Conservation (phyloP, 1,140 invertebrate genomes). For the Rhyacophila brunnea region DNA sequence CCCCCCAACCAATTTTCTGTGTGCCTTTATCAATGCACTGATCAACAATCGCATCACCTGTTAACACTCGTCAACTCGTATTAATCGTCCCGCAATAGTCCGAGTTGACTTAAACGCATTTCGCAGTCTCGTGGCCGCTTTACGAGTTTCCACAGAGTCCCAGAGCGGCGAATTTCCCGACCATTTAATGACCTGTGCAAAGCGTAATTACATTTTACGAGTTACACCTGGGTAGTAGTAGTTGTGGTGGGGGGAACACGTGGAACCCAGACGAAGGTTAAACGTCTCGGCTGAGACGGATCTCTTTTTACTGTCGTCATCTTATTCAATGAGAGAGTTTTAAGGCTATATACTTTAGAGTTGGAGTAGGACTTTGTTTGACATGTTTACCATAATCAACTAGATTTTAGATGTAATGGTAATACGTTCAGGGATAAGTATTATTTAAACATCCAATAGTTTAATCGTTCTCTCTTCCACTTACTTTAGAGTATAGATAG, state of each 20-base stretch:
- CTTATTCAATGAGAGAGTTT: conserved; percentile 24
- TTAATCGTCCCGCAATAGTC: neutral
- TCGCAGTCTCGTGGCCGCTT: conserved; percentile 8
- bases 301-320: conserved; percentile 22
- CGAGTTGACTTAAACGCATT: neutral
- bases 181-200: conserved; percentile 37
- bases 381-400: no score
- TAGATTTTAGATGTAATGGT: no score
- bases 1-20: no score
- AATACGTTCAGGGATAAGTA: no score
- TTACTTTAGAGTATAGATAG: no score
- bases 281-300: neutral
- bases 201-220: conserved; percentile 37
- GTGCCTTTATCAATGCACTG: no score
- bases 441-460: no score
- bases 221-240: conserved; percentile 18
- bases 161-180: conserved; percentile 31
- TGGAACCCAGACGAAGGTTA: neutral
- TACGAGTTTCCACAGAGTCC: conserved; percentile 11
- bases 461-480: no score
- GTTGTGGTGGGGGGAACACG: neutral
- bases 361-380: no score
- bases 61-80: neutral
- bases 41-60: no score
- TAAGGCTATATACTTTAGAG: no score